Conservation (phyloP, 2,888 invertebrate genomes). For the Amphipoea lucens region DNA sequence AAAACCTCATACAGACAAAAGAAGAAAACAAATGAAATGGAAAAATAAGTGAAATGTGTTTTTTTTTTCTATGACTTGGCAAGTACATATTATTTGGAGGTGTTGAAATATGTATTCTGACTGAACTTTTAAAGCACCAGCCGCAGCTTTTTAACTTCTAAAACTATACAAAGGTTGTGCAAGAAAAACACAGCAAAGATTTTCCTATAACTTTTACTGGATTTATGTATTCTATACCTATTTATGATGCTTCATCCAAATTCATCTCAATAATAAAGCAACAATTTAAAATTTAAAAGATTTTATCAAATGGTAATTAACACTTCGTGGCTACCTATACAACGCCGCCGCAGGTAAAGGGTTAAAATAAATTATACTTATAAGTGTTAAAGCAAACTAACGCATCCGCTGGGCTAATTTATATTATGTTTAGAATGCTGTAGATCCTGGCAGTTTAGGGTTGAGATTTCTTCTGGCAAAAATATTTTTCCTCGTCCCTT, state of each 20-base stretch:
- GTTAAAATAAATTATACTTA: slow-evolving; percentile 6
- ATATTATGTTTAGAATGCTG: slow-evolving; percentile 11
- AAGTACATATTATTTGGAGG: neutral
- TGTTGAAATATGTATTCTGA: neutral
- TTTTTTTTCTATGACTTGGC: neutral
- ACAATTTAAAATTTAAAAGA: neutral
- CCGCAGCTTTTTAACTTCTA: no score
- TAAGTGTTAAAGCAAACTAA: slow-evolving; percentile 27
- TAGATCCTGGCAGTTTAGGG: neutral
- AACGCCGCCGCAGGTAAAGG: slow-evolving; percentile 9
- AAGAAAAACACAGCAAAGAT: neutral
- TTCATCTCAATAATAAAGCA: neutral
- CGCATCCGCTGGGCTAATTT: slow-evolving; percentile 29
- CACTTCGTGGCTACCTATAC: neutral
- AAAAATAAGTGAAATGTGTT: neutral
- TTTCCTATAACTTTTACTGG: neutral
- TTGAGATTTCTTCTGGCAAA: slow-evolving; percentile 4
- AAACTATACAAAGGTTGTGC: neutral
- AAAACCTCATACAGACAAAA: neutral
- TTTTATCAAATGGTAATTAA: slow-evolving; percentile 25
- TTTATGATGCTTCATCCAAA: neutral
- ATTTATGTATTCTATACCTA: neutral
- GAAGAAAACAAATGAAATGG: neutral
- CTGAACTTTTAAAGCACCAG: no score
- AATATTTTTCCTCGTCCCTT: neutral